These are phyloP conservation scores for Physocephala rufipes DNA, from an alignment of 2,888 invertebrate genomes.

Conservation along the genomic window DNA sequence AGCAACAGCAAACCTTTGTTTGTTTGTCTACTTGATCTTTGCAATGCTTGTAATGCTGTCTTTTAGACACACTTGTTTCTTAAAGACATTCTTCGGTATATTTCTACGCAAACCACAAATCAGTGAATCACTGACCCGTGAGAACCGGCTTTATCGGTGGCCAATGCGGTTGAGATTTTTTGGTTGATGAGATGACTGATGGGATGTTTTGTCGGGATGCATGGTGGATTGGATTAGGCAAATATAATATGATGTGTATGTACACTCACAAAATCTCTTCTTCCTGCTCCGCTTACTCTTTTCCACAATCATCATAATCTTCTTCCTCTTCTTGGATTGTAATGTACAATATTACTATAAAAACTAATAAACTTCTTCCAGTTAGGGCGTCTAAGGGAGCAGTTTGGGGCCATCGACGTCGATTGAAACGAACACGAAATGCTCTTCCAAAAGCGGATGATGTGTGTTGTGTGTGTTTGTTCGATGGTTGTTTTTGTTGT, in stretches of 20 bases:
- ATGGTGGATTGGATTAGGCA: neutral
- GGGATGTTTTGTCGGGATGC: neutral
- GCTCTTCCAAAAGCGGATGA: too few relatives aligned
- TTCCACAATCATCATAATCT: neutral
- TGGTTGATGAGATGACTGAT: neutral
- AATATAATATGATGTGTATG: too few relatives aligned
- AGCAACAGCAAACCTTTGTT: neutral
- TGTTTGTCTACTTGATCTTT: slow-evolving; percentile 25
- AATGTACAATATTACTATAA: too few relatives aligned
- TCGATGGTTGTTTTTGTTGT: neutral
- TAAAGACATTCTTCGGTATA: neutral
- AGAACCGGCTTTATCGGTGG: neutral
- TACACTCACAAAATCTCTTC: neutral
- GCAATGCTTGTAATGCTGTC: neutral
- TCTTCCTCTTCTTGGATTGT: neutral
- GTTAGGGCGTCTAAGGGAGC: too few relatives aligned
- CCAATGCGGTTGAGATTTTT: neutral
- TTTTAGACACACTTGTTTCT: slow-evolving; percentile 6
- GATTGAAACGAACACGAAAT: too few relatives aligned
- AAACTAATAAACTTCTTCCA: too few relatives aligned
- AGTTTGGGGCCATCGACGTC: too few relatives aligned
- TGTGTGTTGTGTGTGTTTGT: neutral
- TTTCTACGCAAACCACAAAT: neutral
- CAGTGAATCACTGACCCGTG: neutral
- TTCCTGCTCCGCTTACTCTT: neutral